A percentile compares a stretch with the other conserved stretches of the same genome.
phyloP scores from a whole-genome alignment of 1,140 invertebrate genomes.

The Samia ricini region DNA sequence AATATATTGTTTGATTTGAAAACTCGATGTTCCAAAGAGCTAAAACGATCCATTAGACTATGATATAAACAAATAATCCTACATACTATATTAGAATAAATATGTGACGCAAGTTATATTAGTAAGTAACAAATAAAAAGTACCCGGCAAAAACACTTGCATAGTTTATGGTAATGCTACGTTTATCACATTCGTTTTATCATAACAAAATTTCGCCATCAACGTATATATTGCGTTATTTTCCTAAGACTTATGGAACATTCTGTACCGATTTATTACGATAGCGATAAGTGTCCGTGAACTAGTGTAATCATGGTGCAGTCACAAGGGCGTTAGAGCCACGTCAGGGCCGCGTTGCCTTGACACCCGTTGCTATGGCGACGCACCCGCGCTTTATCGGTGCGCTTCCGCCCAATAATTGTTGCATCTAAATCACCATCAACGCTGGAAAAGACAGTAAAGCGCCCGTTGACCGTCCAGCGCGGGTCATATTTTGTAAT shows the following conservation, averaged over 20 bases:
- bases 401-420: conserved; percentile 59
- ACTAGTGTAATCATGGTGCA: conserved; percentile 36
- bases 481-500: conserved; percentile 62
- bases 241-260: conserved; percentile 54
- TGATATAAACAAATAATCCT: no score
- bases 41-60: no score
- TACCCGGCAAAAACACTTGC: not conserved
- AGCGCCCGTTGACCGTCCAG: conserved; percentile 61
- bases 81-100: not conserved
- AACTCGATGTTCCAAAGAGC: no score
- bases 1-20: no score
- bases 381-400: conserved; percentile 55
- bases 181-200: conserved; percentile 18
- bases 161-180: not conserved
- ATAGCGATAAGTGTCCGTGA: conserved; percentile 72
- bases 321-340: conserved; percentile 34
- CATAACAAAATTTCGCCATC: conserved; percentile 45
- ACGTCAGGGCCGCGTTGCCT: conserved; percentile 39
- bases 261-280: conserved; percentile 71
- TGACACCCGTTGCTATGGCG: conserved; percentile 47
- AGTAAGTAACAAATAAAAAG: not conserved
- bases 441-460: conserved; percentile 57
- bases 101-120: not conserved
- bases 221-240: conserved; percentile 61
- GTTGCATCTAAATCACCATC: conserved; percentile 75